These are phyloP conservation scores for Cladopsammia gracilis DNA, from an alignment of 64 coral and sea anemone species.

Conservation along the genomic window DNA sequence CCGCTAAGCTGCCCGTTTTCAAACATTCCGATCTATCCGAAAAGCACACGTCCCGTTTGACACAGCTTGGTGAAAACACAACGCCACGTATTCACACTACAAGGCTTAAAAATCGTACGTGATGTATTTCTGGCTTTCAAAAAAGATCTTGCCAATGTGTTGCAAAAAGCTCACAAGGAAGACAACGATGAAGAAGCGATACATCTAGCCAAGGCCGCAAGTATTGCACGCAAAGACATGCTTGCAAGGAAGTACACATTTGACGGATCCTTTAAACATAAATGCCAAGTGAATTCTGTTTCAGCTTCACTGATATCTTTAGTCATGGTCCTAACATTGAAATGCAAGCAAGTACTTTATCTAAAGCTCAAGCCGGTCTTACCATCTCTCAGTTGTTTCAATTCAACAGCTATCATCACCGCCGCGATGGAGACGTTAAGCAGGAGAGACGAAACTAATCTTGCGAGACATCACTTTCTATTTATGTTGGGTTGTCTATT, in stretches of 20 bases:
- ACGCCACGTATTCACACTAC: not conserved
- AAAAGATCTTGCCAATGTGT: conserved; percentile 27
- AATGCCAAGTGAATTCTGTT: conserved; percentile 33
- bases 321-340: conserved; percentile 60
- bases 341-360: conserved; percentile 12
- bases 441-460: too few species aligned
- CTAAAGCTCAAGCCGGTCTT: conserved; percentile 33
- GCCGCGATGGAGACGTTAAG: conserved; percentile 7
- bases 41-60: conserved; percentile 65
- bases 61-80: conserved; percentile 21
- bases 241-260: conserved; percentile 20
- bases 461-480: too few species aligned
- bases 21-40: conserved; percentile 63
- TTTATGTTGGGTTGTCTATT: too few species aligned
- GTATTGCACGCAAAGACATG: conserved; percentile 53
- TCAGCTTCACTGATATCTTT: conserved; percentile 45
- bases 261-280: conserved; percentile 43
- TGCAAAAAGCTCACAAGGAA: conserved; percentile 13
- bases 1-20: conserved; percentile 63
- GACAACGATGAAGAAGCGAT: conserved; percentile 35
- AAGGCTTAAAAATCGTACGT: conserved; percentile 60
- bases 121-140: conserved; percentile 56
- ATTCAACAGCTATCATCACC: conserved; percentile 44
- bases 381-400: conserved; percentile 29
- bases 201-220: conserved; percentile 51